Conservation (phyloP, 2,888 invertebrate genomes). For the Beris chalybata region DNA sequence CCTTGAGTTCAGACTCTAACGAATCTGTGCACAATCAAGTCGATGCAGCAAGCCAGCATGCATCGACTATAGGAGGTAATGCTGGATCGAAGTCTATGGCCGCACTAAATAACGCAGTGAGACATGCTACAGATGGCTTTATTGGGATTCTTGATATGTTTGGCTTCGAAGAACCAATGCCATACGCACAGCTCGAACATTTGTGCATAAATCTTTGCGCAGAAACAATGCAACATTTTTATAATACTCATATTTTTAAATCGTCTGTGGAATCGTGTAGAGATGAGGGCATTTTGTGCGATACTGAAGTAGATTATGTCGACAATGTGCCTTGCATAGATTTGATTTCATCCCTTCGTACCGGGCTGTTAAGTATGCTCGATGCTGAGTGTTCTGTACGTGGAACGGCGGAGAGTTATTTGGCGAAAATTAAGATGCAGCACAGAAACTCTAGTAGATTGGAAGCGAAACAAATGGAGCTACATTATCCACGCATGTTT, state of each 20-base stretch:
- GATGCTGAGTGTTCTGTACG: slow-evolving; percentile 89
- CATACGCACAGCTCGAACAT: slow-evolving; percentile 83
- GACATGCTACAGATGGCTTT: slow-evolving; percentile 92
- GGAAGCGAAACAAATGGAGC: slow-evolving; percentile 69
- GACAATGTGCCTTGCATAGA: slow-evolving; percentile 95
- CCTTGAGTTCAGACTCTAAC: slow-evolving; percentile 88
- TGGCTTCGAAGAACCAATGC: slow-evolving; percentile 91
- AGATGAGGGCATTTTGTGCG: slow-evolving; percentile 88
- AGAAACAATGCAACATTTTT: slow-evolving; percentile 97
- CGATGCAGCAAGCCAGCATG: slow-evolving; percentile 82
- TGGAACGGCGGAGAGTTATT: slow-evolving; percentile 78
- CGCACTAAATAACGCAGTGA: slow-evolving; percentile 86
- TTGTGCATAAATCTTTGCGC: slow-evolving; percentile 94
- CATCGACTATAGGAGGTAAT: slow-evolving; percentile 76
- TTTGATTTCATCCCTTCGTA: slow-evolving; percentile 88
- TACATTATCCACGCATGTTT: slow-evolving; percentile 78
- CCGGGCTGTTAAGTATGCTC: slow-evolving; percentile 86
- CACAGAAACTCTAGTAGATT: slow-evolving; percentile 81
- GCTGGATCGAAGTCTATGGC: slow-evolving; percentile 90
- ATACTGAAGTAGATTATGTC: slow-evolving; percentile 89
- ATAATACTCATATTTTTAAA: slow-evolving; percentile 96
- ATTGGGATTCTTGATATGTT: slow-evolving; percentile 97
- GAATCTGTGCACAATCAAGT: slow-evolving; percentile 88
- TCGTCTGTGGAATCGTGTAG: slow-evolving; percentile 90
- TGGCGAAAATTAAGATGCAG: slow-evolving; percentile 77